A percentile compares a stretch with the other conserved stretches of the same genome.
Conservation (phyloP, 2,888 invertebrate genomes). For the Carpatolechia fugitivella region DNA sequence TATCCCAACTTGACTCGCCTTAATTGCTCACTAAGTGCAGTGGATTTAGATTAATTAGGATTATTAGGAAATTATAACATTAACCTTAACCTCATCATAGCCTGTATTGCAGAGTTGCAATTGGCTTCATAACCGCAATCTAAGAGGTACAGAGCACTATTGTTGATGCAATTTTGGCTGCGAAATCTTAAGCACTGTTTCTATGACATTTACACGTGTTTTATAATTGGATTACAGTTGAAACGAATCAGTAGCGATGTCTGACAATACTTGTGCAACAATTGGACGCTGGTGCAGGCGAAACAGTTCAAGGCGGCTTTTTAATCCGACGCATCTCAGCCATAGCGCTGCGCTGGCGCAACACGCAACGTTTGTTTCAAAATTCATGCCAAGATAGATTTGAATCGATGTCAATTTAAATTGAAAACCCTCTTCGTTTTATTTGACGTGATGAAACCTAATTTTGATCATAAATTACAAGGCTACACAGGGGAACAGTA, state of each 20-base stretch:
- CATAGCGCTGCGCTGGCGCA: constrained; percentile 42
- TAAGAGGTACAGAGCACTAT: not conserved
- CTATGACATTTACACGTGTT: constrained; percentile 69
- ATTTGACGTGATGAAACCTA: constrained; percentile 7
- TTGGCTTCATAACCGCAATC: too few relatives aligned
- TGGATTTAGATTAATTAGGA: too few relatives aligned
- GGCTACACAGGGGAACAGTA: not conserved
- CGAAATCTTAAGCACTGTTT: constrained; percentile 11
- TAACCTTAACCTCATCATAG: too few relatives aligned
- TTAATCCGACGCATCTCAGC: constrained; percentile 36
- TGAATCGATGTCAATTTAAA: constrained; percentile 18
- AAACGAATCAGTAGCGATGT: constrained; percentile 51
- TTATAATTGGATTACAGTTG: constrained; percentile 62
- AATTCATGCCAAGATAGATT: constrained; percentile 9
- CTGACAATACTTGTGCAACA: constrained; percentile 44
- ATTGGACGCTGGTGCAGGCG: constrained; percentile 38
- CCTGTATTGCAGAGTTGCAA: too few relatives aligned
- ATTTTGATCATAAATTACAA: constrained; percentile 1
- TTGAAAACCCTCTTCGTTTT: constrained; percentile 10
- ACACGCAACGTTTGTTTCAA: constrained; percentile 35
- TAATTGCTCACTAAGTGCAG: too few relatives aligned
- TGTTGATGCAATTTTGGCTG: not conserved
- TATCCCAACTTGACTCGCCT: too few relatives aligned
- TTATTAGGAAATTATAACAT: too few relatives aligned
- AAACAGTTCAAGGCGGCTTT: constrained; percentile 58